These are phyloP conservation scores for Drosophila athabasca DNA, from an alignment of 1,140 invertebrate genomes.

Conservation along the genomic window DNA sequence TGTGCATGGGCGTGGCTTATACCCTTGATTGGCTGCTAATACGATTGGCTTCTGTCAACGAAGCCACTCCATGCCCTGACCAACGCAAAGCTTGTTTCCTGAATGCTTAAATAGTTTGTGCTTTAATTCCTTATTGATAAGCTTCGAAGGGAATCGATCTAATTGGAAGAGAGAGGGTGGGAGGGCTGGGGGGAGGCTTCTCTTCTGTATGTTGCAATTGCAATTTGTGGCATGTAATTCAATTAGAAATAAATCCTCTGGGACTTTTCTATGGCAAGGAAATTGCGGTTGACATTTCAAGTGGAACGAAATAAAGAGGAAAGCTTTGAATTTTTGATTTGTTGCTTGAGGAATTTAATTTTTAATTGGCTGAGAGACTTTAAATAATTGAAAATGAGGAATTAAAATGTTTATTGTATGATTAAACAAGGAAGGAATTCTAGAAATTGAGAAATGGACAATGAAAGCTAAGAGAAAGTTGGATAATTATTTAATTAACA, in stretches of 20 bases:
- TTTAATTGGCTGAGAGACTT: too few species aligned
- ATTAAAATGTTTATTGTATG: too few species aligned
- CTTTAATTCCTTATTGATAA: slow-evolving; percentile 52
- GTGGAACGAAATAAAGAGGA: too few species aligned
- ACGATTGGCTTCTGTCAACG: slow-evolving; percentile 43
- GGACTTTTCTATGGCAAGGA: slow-evolving; percentile 1
- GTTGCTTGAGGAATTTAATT: too few species aligned
- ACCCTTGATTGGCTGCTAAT: slow-evolving; percentile 56
- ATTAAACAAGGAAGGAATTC: too few species aligned
- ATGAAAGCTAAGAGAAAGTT: too few species aligned
- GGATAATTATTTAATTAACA: too few species aligned
- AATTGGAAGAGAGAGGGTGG: slow-evolving; percentile 3
- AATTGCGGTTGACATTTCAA: neutral
- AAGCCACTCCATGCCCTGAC: too few species aligned
- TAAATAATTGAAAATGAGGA: too few species aligned
- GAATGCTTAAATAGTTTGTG: slow-evolving; percentile 17
- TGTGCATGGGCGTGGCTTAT: slow-evolving; percentile 20
- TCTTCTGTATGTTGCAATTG: neutral
- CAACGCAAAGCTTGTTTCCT: slow-evolving; percentile 4
- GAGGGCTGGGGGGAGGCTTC: neutral
- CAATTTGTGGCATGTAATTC: slow-evolving; percentile 32
- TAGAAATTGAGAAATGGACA: too few species aligned
- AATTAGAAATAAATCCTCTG: slow-evolving; percentile 24
- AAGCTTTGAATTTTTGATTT: too few species aligned
- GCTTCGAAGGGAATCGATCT: slow-evolving; percentile 1